phyloP scores from a whole-genome alignment of 1,140 invertebrate genomes.

The Mylabris phalerata region DNA sequence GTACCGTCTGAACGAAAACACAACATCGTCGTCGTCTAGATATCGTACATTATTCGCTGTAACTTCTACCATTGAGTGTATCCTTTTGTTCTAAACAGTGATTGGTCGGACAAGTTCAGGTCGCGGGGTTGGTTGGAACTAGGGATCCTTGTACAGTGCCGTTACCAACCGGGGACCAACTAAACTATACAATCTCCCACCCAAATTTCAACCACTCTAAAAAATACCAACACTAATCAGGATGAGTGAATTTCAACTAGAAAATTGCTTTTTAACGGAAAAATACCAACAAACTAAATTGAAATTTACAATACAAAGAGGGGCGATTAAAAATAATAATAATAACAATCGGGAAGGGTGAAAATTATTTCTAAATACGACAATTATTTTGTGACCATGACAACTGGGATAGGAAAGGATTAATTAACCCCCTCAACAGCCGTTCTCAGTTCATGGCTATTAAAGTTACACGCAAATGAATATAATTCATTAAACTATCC shows the following conservation, averaged over 20 bases:
- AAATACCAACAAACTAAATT: no score
- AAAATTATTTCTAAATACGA: not conserved
- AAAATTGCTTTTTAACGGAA: no score
- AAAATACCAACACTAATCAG: no score
- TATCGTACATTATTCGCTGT: not conserved
- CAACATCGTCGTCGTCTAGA: no score
- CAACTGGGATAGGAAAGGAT: conserved; percentile 18
- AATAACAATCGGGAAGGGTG: not conserved
- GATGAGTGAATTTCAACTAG: no score
- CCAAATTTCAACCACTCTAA: no score
- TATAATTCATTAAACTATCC: conserved; percentile 19
- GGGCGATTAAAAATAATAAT: no score
- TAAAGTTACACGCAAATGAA: conserved; percentile 28
- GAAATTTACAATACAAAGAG: no score
- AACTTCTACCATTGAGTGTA: conserved; percentile 34
- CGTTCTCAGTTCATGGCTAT: conserved; percentile 22
- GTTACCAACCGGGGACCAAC: not conserved
- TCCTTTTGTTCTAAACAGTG: conserved; percentile 39
- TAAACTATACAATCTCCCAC: no score
- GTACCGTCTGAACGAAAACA: no score
- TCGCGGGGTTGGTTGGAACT: conserved; percentile 32
- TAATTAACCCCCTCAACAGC: conserved; percentile 27
- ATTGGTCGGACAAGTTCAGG: conserved; percentile 36
- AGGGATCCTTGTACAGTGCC: not conserved
- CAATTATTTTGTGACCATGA: conserved; percentile 29